Base-by-base conservation (phyloP, 2,797 vertebrate genomes). In the Myiotriccus ornatus region DNA sequence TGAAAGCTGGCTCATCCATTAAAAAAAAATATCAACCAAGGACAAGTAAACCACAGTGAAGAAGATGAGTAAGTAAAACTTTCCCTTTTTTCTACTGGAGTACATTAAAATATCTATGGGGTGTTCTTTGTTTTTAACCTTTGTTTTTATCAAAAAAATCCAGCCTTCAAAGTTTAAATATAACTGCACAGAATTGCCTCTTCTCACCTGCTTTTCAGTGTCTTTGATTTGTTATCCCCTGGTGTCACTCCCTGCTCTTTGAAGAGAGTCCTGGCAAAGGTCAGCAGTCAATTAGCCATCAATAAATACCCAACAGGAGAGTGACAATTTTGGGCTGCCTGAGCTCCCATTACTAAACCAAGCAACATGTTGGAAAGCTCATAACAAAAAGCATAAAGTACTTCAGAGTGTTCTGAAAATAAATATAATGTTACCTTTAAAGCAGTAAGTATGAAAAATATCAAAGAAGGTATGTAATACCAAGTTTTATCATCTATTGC, bases 1-100 rank as follows among this genome's bases (percentile, higher is more conserved):
- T 85, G 84, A 95, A 97, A 98, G 95, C 92, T 97, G 92, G 86
- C 94, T 98, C 92, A 97, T 97, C 86, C 92, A 93, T 95, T 93
- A 67, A 94, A 97, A 79, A 64, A 84, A 71, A 76, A 94, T 96
- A 97, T 97, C 94, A 97, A 97, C 97, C 94, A 97, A 97, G 91
- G 96, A 84, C 89, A 67, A 96, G 96, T 87, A 95, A 95, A 97
- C 93, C 84, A 93, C 75, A 94, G 39, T 88, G 85, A 96, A 98
- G 96, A 96, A 94, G 90, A 87, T 53, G 27, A 95, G 59, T 87
- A 96, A 84, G 53, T 59, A 84, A 94, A 93, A 65, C 32, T 83
- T 69, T 28, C 19, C 59, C 5, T 87, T 68, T 28, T 43, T 23
- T 21, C 10, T 32, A 89, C 7, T 64, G 5, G 24, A 75, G 30